Evolutionary conservation across 2,888 invertebrate species (phyloP), one percentile per base, ranked within the genome.

Genomic region (Notodonta ziczac): DNA sequence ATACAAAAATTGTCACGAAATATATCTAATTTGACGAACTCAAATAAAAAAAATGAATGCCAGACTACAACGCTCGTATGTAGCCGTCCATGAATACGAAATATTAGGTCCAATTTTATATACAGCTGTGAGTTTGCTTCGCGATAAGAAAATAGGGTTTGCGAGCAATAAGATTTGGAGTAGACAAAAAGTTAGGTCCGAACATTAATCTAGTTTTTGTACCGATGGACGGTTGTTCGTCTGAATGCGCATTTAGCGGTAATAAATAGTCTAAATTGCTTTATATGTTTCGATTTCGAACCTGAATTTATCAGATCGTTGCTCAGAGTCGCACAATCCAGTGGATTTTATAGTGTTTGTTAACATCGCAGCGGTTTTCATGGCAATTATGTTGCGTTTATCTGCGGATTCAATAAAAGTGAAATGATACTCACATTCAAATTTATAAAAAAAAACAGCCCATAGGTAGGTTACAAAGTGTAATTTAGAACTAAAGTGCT

Each of bases 231-330:
- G 52, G 3, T 52, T 35, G 13, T 52, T 13, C 52, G 13, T 52
- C 52, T 32, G 32, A 52, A 52, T 9, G 50, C 50, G 52, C 32
- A 13, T 24, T 52, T 32, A 32, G 52, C 12, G 6, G 52, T 32
- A 52, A 52, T 52, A 52, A 52, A 52, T 52, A 52, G 32, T 12
- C 52, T 32, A 32, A 52, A 52, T 52, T 32, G 67, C 67, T 65
- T 68, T 65, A 59, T 62, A 57, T 14, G 46, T 44, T 60, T 51
- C 54, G n/a, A 54, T 52, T 16, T 50, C 54, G 16, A 44, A 32
- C 35, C 59, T n/a, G 46, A n/a, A 46, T 42, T 42, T 42, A 42
- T 42, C 10, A 42, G 12, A 42, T 46, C n/a, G 46, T n/a, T 46
- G n/a, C n/a, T n/a, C 0, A n/a, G 13, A 46, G n/a, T 42, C 9